Conservation (phyloP, 2,113 vertebrate genomes). For the Prolemur simus region DNA sequence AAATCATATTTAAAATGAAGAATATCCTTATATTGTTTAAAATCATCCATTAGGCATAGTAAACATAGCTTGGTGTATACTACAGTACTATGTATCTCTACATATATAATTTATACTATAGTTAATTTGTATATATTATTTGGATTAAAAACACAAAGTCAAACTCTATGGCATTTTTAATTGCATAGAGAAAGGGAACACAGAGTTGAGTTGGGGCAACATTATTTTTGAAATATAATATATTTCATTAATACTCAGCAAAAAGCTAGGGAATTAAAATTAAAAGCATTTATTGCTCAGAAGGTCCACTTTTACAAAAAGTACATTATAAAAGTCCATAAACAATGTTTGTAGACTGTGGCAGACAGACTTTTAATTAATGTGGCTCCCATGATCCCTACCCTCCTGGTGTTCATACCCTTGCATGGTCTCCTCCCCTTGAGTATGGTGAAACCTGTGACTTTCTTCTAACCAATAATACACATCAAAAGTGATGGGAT, state of each 20-base stretch:
- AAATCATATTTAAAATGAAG: conserved; percentile 19
- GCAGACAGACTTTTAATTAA: neutral
- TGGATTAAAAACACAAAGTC: conserved; percentile 10
- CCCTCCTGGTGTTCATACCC: neutral
- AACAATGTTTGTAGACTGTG: neutral
- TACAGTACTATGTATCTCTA: neutral
- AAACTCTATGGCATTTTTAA: conserved; percentile 32
- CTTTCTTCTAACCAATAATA: neutral
- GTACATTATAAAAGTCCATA: neutral
- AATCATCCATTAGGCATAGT: neutral
- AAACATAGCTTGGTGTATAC: neutral
- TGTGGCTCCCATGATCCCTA: neutral
- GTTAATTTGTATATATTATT: conserved; percentile 2
- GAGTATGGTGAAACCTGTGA: neutral
- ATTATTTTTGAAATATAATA: neutral
- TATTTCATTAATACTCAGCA: conserved; percentile 12
- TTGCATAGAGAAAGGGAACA: neutral
- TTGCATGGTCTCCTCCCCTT: too few species aligned
- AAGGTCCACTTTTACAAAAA: conserved; percentile 14
- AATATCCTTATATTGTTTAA: conserved; percentile 2
- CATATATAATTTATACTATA: neutral
- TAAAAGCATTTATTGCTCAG: neutral
- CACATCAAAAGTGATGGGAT: neutral
- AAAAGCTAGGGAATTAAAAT: conserved; percentile 8
- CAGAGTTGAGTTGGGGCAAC: neutral